A percentile compares a stretch with the other conserved stretches of the same genome.
Conservation (phyloP, 2,797 vertebrate species). For the Pseudotriccus pelzelni region DNA sequence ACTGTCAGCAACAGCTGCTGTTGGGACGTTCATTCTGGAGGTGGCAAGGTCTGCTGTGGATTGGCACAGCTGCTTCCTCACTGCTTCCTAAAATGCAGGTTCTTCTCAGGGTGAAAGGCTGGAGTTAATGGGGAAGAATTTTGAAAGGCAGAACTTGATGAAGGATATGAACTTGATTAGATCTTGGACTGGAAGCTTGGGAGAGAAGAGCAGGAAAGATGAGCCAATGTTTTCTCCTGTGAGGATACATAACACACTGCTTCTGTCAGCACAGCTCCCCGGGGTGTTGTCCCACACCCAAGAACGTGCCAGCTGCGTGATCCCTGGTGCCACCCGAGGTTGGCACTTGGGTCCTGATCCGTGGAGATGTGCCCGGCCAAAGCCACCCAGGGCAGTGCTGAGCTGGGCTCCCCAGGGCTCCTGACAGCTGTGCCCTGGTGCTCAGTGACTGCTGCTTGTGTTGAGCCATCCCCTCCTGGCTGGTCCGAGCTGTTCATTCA, state of each 20-base stretch:
- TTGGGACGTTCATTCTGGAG: neutral
- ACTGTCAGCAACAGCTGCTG: fast-evolving
- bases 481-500: neutral
- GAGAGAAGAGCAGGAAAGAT: neutral
- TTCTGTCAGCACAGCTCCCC: neutral
- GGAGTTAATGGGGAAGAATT: neutral
- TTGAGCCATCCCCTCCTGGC: neutral
- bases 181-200: neutral
- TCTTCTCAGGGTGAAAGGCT: neutral
- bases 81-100: neutral
- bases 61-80: neutral
- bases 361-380: neutral
- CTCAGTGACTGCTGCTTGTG: fast-evolving
- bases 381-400: neutral
- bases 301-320: neutral
- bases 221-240: neutral
- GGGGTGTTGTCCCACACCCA: neutral
- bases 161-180: neutral
- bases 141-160: neutral
- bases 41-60: neutral
- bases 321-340: neutral
- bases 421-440: neutral
- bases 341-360: neutral
- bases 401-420: neutral
- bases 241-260: neutral